These are phyloP conservation scores for Caerostris darwini DNA, from an alignment of 1,140 invertebrate genomes.

Conservation along the genomic window DNA sequence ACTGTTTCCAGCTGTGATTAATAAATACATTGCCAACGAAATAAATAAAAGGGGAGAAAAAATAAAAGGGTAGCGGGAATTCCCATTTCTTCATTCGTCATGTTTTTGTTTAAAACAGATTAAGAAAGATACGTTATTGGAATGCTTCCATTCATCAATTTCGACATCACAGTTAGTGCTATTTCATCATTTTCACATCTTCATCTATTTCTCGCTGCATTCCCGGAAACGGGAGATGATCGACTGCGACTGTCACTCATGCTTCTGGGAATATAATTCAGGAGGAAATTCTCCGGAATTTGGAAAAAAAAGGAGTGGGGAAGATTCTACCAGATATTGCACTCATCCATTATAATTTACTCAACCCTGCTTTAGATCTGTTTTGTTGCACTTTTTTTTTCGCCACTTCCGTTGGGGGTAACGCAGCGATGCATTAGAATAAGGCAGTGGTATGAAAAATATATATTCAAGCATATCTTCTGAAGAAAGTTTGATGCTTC, in stretches of 20 bases:
- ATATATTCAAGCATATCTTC: too few species aligned
- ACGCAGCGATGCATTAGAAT: background rate
- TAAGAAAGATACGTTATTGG: constrained; percentile 51
- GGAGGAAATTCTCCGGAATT: background rate
- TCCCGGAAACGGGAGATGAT: constrained; percentile 14
- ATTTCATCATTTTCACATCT: constrained; percentile 76
- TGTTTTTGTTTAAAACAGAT: constrained; percentile 60
- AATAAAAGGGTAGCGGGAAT: background rate
- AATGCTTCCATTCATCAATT: constrained; percentile 42
- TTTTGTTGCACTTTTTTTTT: background rate
- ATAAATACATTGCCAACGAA: background rate
- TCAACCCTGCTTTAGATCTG: background rate
- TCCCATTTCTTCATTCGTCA: constrained; percentile 56
- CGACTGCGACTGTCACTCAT: constrained; percentile 54
- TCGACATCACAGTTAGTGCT: constrained; percentile 65
- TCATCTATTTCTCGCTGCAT: constrained; percentile 53
- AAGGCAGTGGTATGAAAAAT: background rate
- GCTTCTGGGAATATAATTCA: constrained; percentile 44
- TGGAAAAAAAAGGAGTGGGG: background rate
- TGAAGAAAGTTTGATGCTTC: too few species aligned
- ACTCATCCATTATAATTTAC: constrained; percentile 52
- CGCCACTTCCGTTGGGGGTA: background rate
- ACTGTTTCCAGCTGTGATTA: constrained; percentile 54
- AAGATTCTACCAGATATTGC: constrained; percentile 4
- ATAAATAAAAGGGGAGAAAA: background rate